phyloP scores from a whole-genome alignment of 2,888 invertebrate species.

The Nineta flava region DNA sequence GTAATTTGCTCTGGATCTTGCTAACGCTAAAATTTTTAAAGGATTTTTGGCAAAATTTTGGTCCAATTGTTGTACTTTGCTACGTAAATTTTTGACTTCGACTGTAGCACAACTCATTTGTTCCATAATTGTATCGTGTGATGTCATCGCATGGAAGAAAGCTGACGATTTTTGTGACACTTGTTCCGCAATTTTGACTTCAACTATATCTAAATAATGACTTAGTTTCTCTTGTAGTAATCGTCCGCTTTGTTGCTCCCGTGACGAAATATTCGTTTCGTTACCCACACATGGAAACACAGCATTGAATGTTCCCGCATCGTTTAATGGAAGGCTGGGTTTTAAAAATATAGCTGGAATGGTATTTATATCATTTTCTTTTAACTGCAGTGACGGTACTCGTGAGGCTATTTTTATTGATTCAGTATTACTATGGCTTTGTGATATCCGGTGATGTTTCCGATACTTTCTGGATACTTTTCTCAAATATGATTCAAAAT shows the following conservation, averaged over 20 bases:
- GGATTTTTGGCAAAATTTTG: slow-evolving; percentile 64
- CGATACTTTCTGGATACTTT: slow-evolving; percentile 54
- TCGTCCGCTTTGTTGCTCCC: slow-evolving; percentile 33
- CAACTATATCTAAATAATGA: slow-evolving; percentile 88
- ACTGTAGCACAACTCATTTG: slow-evolving; percentile 73
- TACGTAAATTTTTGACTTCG: slow-evolving; percentile 56
- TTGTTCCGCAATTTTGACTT: slow-evolving; percentile 85
- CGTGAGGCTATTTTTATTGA: slow-evolving; percentile 5
- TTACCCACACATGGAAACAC: slow-evolving; percentile 58
- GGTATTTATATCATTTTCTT: slow-evolving; percentile 38
- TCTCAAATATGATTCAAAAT: slow-evolving; percentile 77
- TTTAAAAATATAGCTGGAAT: slow-evolving; percentile 79
- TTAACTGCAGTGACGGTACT: slow-evolving; percentile 21
- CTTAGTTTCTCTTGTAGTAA: slow-evolving; percentile 80
- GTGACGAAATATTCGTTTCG: slow-evolving; percentile 13
- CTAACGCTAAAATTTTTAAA: slow-evolving; percentile 56
- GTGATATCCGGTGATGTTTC: slow-evolving; percentile 37
- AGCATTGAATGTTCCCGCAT: slow-evolving; percentile 63
- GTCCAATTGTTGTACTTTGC: slow-evolving; percentile 64
- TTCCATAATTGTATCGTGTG: slow-evolving; percentile 93
- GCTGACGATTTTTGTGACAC: slow-evolving; percentile 90
- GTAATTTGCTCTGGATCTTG: slow-evolving; percentile 47
- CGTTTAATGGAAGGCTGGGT: slow-evolving; percentile 60
- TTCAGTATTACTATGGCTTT: neutral
- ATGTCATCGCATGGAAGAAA: slow-evolving; percentile 96